A percentile compares a stretch with the other conserved stretches of the same genome.
Conservation (phyloP, 2,888 invertebrate genomes). For the Phalangium opilio region DNA sequence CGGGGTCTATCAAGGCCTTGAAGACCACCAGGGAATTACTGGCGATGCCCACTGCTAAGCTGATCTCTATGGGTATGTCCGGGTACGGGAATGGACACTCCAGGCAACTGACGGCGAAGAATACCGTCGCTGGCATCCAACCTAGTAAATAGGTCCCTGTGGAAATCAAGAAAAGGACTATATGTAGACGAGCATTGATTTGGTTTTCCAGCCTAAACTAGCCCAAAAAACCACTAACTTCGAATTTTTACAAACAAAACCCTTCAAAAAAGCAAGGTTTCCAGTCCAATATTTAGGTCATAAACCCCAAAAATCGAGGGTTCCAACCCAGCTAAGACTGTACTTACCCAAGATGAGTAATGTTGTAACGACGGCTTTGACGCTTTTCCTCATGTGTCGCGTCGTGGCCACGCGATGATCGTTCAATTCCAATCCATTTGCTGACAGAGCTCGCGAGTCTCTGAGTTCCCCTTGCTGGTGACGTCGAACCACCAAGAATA, state of each 20-base stretch:
- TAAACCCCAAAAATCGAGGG: no score
- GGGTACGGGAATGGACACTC: constrained; percentile 31
- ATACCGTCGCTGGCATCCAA: constrained; percentile 45
- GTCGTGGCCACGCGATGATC: constrained; percentile 1
- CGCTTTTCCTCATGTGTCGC: constrained; percentile 26
- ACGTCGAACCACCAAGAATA: constrained; percentile 40
- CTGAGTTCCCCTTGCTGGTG: constrained; percentile 31
- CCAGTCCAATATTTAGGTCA: no score
- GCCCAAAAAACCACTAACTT: no score
- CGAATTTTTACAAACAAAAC: no score
- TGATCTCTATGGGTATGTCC: constrained; percentile 15
- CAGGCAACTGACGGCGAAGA: constrained; percentile 42
- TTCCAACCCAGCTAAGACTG: no score
- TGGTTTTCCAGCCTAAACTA: no score
- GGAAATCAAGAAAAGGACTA: constrained; percentile 26
- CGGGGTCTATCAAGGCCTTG: constrained; percentile 46
- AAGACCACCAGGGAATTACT: constrained; percentile 43
- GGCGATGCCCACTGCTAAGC: constrained; percentile 23
- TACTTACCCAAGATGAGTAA: constrained; percentile 35
- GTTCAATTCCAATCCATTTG: no score
- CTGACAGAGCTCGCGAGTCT: not conserved
- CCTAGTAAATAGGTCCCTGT: constrained; percentile 41
- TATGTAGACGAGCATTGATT: no score
- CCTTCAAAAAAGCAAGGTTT: no score
- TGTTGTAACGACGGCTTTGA: constrained; percentile 45